Evolutionary conservation across 2,113 vertebrate species (phyloP).

Genomic region (Laticauda colubrina): DNA sequence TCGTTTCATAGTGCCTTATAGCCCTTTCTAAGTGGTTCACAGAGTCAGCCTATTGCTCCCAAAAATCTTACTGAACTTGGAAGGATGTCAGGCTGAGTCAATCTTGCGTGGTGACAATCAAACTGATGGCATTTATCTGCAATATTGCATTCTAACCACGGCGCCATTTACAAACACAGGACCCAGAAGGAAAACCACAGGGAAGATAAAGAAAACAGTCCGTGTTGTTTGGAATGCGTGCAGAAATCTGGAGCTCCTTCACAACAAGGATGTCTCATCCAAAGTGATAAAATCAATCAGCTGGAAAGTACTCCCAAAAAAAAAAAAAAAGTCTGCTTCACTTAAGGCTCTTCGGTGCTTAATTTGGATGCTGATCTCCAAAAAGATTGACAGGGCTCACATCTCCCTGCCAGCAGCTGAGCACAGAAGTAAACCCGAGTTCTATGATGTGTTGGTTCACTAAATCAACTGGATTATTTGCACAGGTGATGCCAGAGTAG

Average conservation of each 20-base stretch:
- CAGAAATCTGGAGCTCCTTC: not conserved
- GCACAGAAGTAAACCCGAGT: not conserved
- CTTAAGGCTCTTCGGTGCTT: not conserved
- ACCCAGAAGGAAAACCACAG: not conserved
- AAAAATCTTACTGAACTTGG: too few relatives aligned
- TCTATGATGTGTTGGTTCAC: not conserved
- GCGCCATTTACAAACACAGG: not conserved
- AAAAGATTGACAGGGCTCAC: not conserved
- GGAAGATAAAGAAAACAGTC: not conserved
- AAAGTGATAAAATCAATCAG: not conserved
- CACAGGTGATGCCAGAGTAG: not conserved
- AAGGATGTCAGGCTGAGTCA: too few relatives aligned
- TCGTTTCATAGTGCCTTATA: too few relatives aligned
- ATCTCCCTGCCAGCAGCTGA: not conserved
- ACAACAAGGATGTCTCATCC: not conserved
- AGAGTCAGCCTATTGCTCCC: too few relatives aligned
- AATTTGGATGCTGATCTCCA: not conserved
- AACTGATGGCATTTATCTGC: too few relatives aligned
- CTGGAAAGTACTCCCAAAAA: not conserved
- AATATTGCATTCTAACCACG: too few relatives aligned
- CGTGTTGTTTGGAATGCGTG: not conserved
- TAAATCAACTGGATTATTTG: not conserved
- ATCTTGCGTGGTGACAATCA: too few relatives aligned
- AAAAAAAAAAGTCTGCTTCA: not conserved
- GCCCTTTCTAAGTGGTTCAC: too few relatives aligned